A percentile compares a stretch with the other conserved stretches of the same genome.
Evolutionary conservation across 1,140 invertebrate genomes (phyloP).

Genomic region (Drosophila kanapiae): DNA sequence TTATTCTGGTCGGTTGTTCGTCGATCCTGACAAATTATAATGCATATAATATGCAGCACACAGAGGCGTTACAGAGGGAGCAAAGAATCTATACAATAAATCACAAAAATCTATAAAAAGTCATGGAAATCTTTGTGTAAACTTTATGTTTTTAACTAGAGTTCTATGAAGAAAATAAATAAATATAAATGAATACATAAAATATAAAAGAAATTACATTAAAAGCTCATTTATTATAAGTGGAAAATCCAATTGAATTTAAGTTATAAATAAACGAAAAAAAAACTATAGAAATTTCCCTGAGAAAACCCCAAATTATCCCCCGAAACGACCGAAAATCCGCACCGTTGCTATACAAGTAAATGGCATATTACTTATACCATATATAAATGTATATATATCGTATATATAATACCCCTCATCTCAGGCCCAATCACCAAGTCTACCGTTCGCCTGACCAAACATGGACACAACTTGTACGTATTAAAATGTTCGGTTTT

Average conservation of each 20-base stretch:
- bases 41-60: conserved; percentile 28
- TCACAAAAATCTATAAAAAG: not conserved
- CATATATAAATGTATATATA: not conserved
- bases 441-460: conserved; percentile 32
- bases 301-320: not conserved
- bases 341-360: not conserved
- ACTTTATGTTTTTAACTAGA: not conserved
- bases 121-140: not conserved
- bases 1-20: conserved; percentile 22
- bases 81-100: not conserved
- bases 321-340: not conserved
- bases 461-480: conserved; percentile 43
- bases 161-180: not conserved
- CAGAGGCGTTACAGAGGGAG: conserved; percentile 16
- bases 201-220: not conserved
- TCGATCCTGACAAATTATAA: conserved; percentile 60
- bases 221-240: too few relatives aligned
- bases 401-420: not conserved
- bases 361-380: conserved; percentile 1
- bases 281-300: not conserved
- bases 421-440: conserved; percentile 6
- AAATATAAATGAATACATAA: not conserved
- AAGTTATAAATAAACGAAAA: not conserved
- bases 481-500: conserved; percentile 41
- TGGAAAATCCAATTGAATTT: too few relatives aligned